phyloP scores from a whole-genome alignment of 2,888 invertebrate genomes.

The Drosophila robusta region DNA sequence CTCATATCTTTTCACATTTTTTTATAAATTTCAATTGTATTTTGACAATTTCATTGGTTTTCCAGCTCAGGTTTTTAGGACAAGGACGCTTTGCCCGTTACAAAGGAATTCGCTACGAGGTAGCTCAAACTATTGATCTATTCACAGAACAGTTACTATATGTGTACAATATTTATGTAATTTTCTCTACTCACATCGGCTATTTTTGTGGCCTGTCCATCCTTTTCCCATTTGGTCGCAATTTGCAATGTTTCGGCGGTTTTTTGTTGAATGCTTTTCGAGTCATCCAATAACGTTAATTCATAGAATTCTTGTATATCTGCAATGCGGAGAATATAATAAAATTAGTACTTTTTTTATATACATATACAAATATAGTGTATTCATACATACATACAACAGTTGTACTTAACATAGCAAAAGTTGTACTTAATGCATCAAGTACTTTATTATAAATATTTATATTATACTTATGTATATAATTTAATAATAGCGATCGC shows the following conservation, averaged over 20 bases:
- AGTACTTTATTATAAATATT: too few species aligned
- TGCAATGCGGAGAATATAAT: slow-evolving; percentile 86
- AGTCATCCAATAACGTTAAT: slow-evolving; percentile 97
- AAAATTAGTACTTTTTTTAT: too few species aligned
- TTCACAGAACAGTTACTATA: slow-evolving; percentile 1
- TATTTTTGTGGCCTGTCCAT: slow-evolving; percentile 84
- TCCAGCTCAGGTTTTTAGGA: not conserved
- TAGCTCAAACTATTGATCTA: slow-evolving; percentile 6
- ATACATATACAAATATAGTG: not conserved
- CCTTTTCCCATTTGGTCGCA: slow-evolving; percentile 95
- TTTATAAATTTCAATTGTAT: not conserved
- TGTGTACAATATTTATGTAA: not conserved
- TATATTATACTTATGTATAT: too few species aligned
- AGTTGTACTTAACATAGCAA: too few species aligned
- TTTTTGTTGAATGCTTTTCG: slow-evolving; percentile 97
- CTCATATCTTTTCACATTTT: not conserved
- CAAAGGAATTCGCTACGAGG: not conserved
- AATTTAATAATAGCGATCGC: too few species aligned
- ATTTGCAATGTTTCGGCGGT: slow-evolving; percentile 97
- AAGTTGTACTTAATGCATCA: too few species aligned
- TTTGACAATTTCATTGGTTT: not conserved
- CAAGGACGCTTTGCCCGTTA: not conserved
- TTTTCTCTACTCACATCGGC: slow-evolving; percentile 82
- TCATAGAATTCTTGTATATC: slow-evolving; percentile 99
- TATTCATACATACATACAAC: too few species aligned